Conservation (phyloP, 2,888 invertebrate species). For the Epicampocera succincta region DNA sequence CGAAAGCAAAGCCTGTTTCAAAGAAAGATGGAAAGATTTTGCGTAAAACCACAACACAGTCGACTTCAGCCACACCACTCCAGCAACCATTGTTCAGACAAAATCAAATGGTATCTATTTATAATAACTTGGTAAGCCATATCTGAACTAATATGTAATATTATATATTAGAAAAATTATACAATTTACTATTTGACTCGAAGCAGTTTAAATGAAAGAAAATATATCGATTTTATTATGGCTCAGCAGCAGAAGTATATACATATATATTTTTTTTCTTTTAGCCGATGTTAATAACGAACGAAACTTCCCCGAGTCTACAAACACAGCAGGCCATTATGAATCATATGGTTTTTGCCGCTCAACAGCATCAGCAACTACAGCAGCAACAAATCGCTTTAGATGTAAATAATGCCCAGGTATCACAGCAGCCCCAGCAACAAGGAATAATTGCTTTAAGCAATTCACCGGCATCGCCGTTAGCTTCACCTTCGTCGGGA, state of each 20-base stretch:
- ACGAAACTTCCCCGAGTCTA: conserved; percentile 72
- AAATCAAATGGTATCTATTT: conserved; percentile 82
- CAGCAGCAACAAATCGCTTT: conserved; percentile 74
- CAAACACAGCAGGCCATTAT: conserved; percentile 74
- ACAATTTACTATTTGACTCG: no score
- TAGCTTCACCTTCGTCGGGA: conserved; percentile 76
- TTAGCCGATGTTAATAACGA: conserved; percentile 74
- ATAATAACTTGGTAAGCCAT: conserved; percentile 80
- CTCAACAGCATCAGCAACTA: conserved; percentile 78
- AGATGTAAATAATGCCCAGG: conserved; percentile 72
- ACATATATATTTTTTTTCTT: conserved; percentile 70
- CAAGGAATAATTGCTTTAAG: conserved; percentile 73
- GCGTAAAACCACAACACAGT: conserved; percentile 83
- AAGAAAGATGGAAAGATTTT: conserved; percentile 90
- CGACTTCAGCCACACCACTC: conserved; percentile 80
- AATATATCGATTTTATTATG: no score
- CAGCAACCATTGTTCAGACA: conserved; percentile 77
- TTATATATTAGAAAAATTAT: no score
- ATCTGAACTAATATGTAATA: no score
- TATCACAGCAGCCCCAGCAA: conserved; percentile 70
- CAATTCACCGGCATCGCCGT: conserved; percentile 79
- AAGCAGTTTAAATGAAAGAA: no score
- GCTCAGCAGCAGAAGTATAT: no score
- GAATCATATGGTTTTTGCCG: conserved; percentile 73
- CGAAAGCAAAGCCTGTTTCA: conserved; percentile 90